Evolutionary conservation across 1,140 invertebrate genomes (phyloP), one percentile per base, ranked within the genome.

Genomic region (Brachystomella parvula): DNA sequence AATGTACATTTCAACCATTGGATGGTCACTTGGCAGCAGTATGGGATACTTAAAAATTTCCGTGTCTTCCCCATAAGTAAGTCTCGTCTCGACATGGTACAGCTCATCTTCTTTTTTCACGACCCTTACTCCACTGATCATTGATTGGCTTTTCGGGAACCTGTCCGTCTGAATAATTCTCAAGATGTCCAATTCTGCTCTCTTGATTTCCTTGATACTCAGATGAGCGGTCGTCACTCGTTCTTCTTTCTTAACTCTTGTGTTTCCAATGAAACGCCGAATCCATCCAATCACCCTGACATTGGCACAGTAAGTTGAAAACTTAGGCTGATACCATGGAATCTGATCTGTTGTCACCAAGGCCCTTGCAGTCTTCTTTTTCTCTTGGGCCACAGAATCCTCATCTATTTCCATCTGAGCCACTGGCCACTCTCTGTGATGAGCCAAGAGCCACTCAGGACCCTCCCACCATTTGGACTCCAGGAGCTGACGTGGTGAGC

Each of bases 1-100:
- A 44, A 65, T 39, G 12, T 33, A 17, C 31, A n/a, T 24, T 6
- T 59, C 31, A 3, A 39, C 39, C 19, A 63, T 21, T 12, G 19
- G 61, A 58, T 61, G 63, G 56, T 65, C 47, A 44, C 32, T 58
- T 26, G 44, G 47, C 39, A 44, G 24, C 62, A 21, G 69, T 28
- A 58, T 21, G 31, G 21, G n/a, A 39, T 26, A 68, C 60, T 29
- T 65, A 64, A 56, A 65, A 26, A 9, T 6, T 32, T 19, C 24
- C 3, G 3, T 61, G 19, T 24, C 15, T 15, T 26, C 15, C 31
- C 31, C 31, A 12, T 15, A 24, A 15, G 53, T 56, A 9, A 56
- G 12, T 6, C 26, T 12, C 9, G 53, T 15, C 53, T 56, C 24
- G 6, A 56, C 53, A n/a, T 26, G 24, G 24, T 12, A n/a, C 26